Conservation (phyloP, 2,888 invertebrate species). For the Phaonia tiefii region DNA sequence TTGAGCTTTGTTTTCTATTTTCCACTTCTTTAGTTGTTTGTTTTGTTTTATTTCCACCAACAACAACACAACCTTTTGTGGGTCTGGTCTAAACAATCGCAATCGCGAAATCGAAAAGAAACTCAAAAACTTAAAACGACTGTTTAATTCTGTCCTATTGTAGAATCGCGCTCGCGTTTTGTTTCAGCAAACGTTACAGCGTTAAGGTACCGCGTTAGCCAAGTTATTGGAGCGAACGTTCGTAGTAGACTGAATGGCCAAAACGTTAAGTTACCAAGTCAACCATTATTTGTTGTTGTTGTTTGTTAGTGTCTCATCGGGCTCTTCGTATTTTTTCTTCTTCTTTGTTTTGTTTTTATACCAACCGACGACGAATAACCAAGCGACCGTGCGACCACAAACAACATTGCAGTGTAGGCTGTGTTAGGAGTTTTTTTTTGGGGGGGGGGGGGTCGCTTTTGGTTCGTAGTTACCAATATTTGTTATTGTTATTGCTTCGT, state of each 20-base stretch:
- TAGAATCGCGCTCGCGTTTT: constrained; percentile 5
- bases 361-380: constrained; percentile 35
- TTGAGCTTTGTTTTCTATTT: not conserved
- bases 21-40: constrained; percentile 12
- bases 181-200: constrained; percentile 12
- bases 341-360: constrained; percentile 8
- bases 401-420: not conserved
- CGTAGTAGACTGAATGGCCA: constrained; percentile 69
- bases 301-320: constrained; percentile 29
- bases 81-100: constrained; percentile 22
- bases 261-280: constrained; percentile 69
- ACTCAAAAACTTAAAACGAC: constrained; percentile 20
- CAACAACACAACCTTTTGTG: not conserved
- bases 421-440: not conserved
- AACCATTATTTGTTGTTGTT: constrained; percentile 65
- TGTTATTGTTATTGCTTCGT: constrained; percentile 35
- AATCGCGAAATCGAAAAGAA: not conserved
- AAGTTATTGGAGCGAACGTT: constrained; percentile 74
- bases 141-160: constrained; percentile 26
- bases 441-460: constrained; percentile 25
- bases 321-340: not conserved
- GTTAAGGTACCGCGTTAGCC: constrained; percentile 47
- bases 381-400: constrained; percentile 36
- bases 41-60: constrained; percentile 43
- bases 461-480: constrained; percentile 58